phyloP scores from a whole-genome alignment of 2,888 invertebrate species.

The Acrobasis suavella region DNA sequence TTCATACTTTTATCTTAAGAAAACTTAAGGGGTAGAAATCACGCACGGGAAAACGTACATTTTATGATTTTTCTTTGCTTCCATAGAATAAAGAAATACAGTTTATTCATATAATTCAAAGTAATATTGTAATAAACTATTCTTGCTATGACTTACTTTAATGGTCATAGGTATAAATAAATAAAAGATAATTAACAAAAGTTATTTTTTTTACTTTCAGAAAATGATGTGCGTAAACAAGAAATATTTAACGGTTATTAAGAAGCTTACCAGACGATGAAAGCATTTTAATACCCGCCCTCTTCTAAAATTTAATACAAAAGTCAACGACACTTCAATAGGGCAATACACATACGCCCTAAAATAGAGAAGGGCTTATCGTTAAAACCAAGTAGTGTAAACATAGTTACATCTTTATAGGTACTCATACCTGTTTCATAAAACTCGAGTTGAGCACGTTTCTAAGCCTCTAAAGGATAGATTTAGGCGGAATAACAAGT shows the following conservation, averaged over 20 bases:
- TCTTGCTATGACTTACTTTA: no score
- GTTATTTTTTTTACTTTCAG: background rate
- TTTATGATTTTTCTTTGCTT: no score
- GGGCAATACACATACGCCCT: slow-evolving; percentile 11
- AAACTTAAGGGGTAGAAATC: no score
- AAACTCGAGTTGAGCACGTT: slow-evolving; percentile 53
- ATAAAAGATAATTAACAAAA: no score
- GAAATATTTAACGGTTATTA: background rate
- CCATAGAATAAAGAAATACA: no score
- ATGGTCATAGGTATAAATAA: no score
- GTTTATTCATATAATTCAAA: no score
- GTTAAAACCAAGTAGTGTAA: slow-evolving; percentile 23
- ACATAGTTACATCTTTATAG: slow-evolving; percentile 22
- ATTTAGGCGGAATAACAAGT: slow-evolving; percentile 58
- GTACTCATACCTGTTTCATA: slow-evolving; percentile 41
- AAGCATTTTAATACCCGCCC: slow-evolving; percentile 8
- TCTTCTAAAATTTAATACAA: slow-evolving; percentile 19
- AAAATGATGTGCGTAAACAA: background rate
- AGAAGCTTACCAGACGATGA: background rate
- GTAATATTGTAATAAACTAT: no score
- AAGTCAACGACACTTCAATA: slow-evolving; percentile 9
- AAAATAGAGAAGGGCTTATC: slow-evolving; percentile 19
- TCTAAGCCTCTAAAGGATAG: slow-evolving; percentile 58
- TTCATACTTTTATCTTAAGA: no score
- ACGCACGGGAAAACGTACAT: no score